Conservation (phyloP, 2,888 invertebrate genomes). For the Brachylomia viminalis region DNA sequence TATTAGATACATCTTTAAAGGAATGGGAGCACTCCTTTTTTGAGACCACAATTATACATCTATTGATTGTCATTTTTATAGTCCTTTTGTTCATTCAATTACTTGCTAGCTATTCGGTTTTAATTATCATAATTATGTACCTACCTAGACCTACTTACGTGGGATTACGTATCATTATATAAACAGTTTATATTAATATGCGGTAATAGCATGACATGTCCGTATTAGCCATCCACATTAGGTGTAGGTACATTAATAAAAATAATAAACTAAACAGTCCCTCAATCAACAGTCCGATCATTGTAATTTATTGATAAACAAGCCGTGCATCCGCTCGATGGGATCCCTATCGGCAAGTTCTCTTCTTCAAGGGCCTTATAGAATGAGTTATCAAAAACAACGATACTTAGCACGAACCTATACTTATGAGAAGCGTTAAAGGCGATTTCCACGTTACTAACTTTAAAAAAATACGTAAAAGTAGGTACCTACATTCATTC, state of each 20-base stretch:
- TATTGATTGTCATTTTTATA: conserved; percentile 47
- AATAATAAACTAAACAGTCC: neutral
- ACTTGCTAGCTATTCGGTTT: conserved; percentile 24
- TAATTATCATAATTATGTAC: conserved; percentile 37
- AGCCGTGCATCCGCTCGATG: too few species aligned
- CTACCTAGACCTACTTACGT: neutral
- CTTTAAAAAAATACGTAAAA: too few species aligned
- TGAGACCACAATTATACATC: conserved; percentile 38
- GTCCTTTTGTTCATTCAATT: conserved; percentile 42
- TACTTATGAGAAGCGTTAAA: too few species aligned
- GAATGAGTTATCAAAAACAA: too few species aligned
- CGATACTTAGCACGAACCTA: too few species aligned
- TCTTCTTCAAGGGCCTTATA: too few species aligned
- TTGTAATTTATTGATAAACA: conserved; percentile 2
- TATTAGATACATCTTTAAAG: conserved; percentile 31
- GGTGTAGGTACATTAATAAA: neutral
- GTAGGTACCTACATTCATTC: too few species aligned
- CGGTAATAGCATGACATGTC: conserved; percentile 27
- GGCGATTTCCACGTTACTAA: too few species aligned
- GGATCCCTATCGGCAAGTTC: too few species aligned
- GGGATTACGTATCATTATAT: conserved; percentile 30
- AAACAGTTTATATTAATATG: conserved; percentile 21
- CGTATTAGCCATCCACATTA: conserved; percentile 22
- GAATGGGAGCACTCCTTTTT: conserved; percentile 54
- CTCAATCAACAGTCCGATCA: neutral